Base-by-base conservation (phyloP, 1,140 invertebrate genomes). In the Trichonephila clavata region DNA sequence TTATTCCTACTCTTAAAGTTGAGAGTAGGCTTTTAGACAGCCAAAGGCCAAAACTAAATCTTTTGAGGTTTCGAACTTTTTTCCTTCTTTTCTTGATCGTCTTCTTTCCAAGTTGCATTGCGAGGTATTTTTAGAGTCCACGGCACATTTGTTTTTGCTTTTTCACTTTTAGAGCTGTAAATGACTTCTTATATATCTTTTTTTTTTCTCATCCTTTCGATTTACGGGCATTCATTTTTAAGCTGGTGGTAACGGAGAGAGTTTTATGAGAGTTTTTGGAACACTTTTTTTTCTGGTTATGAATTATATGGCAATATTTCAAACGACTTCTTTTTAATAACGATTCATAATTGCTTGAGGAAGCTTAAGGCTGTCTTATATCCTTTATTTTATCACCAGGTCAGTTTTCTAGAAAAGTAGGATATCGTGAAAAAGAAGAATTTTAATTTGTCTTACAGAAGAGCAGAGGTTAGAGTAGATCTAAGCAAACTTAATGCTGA, bases 11-110 rank as follows among this genome's bases (percentile, higher is more conserved):
- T 32, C 89, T 60, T 90, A 80, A 90, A 59, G 32, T 18, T 27
- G 13, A 71, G 59, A 60, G 81, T 71, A 89, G 27, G 32, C 89
- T 61, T 90, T 81, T 80, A 81, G 89, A 90, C 89, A 90, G 89
- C 57, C 63, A 18, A 61, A 81, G 89, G 50, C 57, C 60, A 60
- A 68, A 81, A 60, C 89, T 60, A 90, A 90, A 90, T 60, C 89
- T 43, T 24, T 50, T 16, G 68, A 80, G 43, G 43, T 81, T 90
- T 90, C 32, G 50, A 81, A 32, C 68, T 81, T 71, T 60, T 24
- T 57, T 90, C 32, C 50, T 60, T 81, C 27, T 68, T 27, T 32
- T 81, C 27, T 68, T 16, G 16, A 77, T 77, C 68, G 68, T 77
- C 27, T 77, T 77, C 68, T 32, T 27, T 77, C 68, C 24, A 77